Evolutionary conservation across 1,140 invertebrate genomes (phyloP).

Genomic region (Zaprionus africanus): DNA sequence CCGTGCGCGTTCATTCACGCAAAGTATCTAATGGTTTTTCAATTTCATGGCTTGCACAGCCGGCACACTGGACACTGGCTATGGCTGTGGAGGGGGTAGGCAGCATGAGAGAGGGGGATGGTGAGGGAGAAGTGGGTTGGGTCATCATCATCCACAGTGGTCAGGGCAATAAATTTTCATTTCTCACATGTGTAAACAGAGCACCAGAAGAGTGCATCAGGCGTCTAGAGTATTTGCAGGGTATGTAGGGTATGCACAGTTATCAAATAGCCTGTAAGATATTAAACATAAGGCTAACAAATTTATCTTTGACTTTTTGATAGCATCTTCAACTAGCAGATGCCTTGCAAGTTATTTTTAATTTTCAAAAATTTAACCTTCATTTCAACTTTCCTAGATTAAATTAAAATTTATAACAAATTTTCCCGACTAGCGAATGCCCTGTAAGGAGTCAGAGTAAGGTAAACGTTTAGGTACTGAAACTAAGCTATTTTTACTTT

Average conservation of each 20-base stretch:
- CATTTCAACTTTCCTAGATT: too few species aligned
- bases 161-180: slow-evolving; percentile 36
- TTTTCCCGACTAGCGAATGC: background rate
- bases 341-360: too few species aligned
- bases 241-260: background rate
- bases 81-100: background rate
- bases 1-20: slow-evolving; percentile 6
- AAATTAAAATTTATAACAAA: too few species aligned
- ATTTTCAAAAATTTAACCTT: too few species aligned
- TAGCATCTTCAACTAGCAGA: too few species aligned
- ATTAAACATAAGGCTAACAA: background rate
- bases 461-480: too few species aligned
- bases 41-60: slow-evolving; percentile 52
- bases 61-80: slow-evolving; percentile 19
- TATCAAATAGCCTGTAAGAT: background rate
- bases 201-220: background rate
- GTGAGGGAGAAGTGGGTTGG: background rate
- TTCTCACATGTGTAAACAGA: slow-evolving; percentile 25
- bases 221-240: background rate
- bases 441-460: background rate
- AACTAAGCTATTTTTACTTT: background rate
- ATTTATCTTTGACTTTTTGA: too few species aligned
- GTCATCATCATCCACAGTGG: slow-evolving; percentile 9
- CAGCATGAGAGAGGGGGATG: background rate
- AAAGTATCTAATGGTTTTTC: slow-evolving; percentile 65